Evolutionary conservation across 2,888 invertebrate genomes (phyloP).

Genomic region (Caenorhabditis sp.): DNA sequence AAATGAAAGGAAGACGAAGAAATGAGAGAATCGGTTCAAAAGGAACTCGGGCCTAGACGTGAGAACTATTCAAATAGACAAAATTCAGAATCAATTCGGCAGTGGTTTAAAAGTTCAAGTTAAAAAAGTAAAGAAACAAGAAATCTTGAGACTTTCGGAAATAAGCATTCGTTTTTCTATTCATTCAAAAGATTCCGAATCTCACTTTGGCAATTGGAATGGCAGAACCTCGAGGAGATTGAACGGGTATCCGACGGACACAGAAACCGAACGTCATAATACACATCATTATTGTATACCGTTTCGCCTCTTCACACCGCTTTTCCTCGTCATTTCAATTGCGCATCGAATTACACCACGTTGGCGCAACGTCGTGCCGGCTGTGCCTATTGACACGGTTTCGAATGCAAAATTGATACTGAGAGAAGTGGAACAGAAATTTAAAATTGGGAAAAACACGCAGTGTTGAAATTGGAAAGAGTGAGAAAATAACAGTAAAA

Average conservation of each 20-base stretch:
- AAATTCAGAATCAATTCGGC: too few relatives aligned
- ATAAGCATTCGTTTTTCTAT: neutral
- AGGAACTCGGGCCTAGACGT: too few relatives aligned
- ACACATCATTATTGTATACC: constrained; percentile 52
- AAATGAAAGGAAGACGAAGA: neutral
- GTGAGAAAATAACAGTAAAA: constrained; percentile 33
- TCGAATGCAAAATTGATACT: too few relatives aligned
- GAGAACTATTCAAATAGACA: too few relatives aligned
- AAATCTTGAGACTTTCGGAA: too few relatives aligned
- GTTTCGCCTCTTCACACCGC: constrained; percentile 42
- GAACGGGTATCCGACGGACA: constrained; percentile 16
- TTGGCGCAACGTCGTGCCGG: constrained; percentile 17
- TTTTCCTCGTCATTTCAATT: constrained; percentile 34
- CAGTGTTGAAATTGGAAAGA: too few relatives aligned
- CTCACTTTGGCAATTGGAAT: neutral
- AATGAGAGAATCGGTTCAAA: neutral
- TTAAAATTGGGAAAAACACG: too few relatives aligned
- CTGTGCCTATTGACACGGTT: constrained; percentile 34
- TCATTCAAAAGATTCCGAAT: neutral
- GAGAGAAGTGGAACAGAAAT: too few relatives aligned
- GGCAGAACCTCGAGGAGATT: neutral
- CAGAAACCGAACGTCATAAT: constrained; percentile 30
- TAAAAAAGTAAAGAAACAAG: neutral
- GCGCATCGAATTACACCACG: constrained; percentile 52
- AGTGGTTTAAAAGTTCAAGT: too few relatives aligned